Base-by-base conservation (phyloP, 2,888 invertebrate genomes). In the Ormyrus pomaceus region DNA sequence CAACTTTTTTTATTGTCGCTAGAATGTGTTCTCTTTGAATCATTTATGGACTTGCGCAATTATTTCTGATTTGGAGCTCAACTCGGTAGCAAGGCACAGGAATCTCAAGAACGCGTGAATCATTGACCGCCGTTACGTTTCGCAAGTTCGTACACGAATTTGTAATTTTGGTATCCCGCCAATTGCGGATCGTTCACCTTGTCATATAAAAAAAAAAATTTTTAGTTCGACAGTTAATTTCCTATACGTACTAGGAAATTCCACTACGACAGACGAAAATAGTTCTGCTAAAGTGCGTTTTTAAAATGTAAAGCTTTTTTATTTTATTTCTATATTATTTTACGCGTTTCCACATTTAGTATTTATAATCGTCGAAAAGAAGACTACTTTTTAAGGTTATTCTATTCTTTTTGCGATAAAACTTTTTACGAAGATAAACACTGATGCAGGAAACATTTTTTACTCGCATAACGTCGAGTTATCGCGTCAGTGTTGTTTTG, bases 101-200 rank as follows among this genome's bases (percentile, higher is more conserved):
- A 78, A 82, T 80, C 61, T 71, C 82, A 77, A 80, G 82, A 75
- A 75, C 77, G 77, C 76, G 79, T 82, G 82, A 82, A 80, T 82
- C 82, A 82, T 61, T 77, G 58, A 59, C 69, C 50, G 62, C 64
- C 55, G 61, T 72, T 64, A 76, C 46, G 75, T 82, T 76, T 79
- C 69, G 64, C 79, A 65, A 76, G 68, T 66, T 81, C 61, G 53
- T n/a, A 65, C 61, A 50, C 73, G 70, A 65, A 74, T 75, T 71
- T 56, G 77, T 72, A 55, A 59, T 69, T 82, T 82, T 73, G 75
- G 69, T 79, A 65, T 69, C 10, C 51, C 10, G 65, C 64, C 69
- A 59, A 66, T 59, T 79, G 19, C 45, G 77, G 34, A 70, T 19
- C 9, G 19, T 51, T 77, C n/a, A 11, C 59, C 50, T 55, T 9